These are phyloP conservation scores for Cerastis leucographa DNA, from an alignment of 2,888 invertebrate species.

Conservation along the genomic window DNA sequence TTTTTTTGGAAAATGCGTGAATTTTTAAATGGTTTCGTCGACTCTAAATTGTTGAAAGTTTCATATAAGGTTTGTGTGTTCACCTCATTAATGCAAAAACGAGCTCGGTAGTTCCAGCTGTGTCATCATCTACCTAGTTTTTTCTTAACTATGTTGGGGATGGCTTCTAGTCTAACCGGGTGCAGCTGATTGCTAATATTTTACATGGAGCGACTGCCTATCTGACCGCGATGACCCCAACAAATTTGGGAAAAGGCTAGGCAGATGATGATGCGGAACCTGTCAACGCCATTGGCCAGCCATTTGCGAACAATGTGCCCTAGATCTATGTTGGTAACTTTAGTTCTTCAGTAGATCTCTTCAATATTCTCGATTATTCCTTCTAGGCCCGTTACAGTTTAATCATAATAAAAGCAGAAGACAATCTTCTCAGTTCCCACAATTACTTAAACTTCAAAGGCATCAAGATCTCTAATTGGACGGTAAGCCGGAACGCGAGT, in stretches of 20 bases:
- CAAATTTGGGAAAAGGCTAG: too few relatives aligned
- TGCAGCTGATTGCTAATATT: too few relatives aligned
- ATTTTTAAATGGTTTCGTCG: not conserved
- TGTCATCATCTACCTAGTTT: too few relatives aligned
- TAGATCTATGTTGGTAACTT: not conserved
- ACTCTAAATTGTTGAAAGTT: not conserved
- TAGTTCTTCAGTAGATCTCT: not conserved
- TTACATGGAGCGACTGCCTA: too few relatives aligned
- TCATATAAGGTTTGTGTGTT: not conserved
- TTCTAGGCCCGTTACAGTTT: not conserved
- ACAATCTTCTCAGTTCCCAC: not conserved
- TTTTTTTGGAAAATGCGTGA: not conserved
- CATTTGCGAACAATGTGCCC: too few relatives aligned
- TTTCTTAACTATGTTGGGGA: too few relatives aligned
- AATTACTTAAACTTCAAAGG: not conserved
- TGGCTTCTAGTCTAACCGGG: too few relatives aligned
- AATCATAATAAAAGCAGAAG: slow-evolving; percentile 1
- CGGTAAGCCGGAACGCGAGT: slow-evolving; percentile 1
- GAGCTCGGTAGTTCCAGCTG: not conserved
- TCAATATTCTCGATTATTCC: not conserved
- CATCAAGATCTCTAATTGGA: slow-evolving; percentile 30
- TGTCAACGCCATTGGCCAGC: too few relatives aligned
- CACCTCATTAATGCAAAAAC: not conserved
- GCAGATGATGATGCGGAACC: too few relatives aligned
- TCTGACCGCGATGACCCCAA: too few relatives aligned